Conservation (phyloP, 2,113 vertebrate species). For the Pollachius pollachius region DNA sequence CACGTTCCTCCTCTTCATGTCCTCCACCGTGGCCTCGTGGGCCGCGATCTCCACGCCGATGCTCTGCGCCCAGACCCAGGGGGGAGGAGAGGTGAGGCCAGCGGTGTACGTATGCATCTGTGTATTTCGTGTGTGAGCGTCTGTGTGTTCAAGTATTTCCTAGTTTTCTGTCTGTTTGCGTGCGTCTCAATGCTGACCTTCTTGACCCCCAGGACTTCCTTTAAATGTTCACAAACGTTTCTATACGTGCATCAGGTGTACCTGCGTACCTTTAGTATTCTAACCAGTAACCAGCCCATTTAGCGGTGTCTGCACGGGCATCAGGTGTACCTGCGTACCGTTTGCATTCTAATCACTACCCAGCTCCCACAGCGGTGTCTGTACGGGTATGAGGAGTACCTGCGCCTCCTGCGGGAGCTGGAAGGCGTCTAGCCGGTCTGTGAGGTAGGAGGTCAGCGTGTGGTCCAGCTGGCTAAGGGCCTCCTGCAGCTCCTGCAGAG, state of each 20-base stretch:
- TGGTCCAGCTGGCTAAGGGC: conserved; percentile 86
- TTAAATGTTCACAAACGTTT: no score
- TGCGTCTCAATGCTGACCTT: neutral
- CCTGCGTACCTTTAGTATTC: no score
- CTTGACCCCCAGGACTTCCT: no score
- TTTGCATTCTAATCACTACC: neutral
- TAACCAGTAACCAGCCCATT: neutral
- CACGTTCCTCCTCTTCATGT: conserved; percentile 80
- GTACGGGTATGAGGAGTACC: conserved; percentile 63
- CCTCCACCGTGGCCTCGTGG: conserved; percentile 87
- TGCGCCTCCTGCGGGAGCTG: conserved; percentile 93
- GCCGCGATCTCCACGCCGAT: conserved; percentile 89
- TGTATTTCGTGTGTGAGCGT: neutral
- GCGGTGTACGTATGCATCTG: neutral
- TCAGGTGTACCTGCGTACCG: no score
- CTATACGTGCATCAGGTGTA: no score
- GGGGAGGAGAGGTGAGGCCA: neutral
- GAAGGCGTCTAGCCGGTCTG: conserved; percentile 91
- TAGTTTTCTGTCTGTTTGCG: no score
- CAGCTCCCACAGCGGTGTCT: no score
- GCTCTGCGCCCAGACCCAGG: conserved; percentile 64
- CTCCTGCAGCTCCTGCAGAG: conserved; percentile 85
- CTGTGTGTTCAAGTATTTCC: neutral
- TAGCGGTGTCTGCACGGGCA: no score
- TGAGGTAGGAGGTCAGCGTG: conserved; percentile 90